Base-by-base conservation (phyloP, 2,888 invertebrate species). In the Drosophila antonietae region DNA sequence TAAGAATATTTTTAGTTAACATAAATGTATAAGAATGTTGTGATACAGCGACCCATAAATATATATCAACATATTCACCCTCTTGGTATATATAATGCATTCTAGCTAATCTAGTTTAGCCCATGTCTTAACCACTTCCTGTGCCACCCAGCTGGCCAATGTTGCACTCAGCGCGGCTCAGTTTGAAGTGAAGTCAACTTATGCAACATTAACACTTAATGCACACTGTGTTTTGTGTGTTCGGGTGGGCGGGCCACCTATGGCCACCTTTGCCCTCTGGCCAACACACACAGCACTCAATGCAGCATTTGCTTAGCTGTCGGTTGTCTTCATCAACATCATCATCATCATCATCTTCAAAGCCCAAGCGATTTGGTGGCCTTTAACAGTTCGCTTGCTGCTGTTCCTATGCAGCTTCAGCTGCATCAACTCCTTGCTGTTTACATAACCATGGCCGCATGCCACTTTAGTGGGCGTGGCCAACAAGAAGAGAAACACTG, bases 171-270 rank as follows among this genome's bases (percentile, higher is more conserved):
- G 39, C 51, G 47, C 41, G 41, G 52, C 51, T 55, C 47, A 47
- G 61, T 56, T 55, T 55, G 49, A 68, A 79, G 65, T 74, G 73
- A 69, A 80, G 66, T 61, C 62, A 72, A 51, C 63, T 78, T 77
- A 65, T 87, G 87, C 73, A 83, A 80, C 84, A 82, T 83, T 80
- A 84, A 87, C 82, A 83, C 87, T 84, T 78, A 69, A 70, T 78
- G 71, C 73, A 75, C 75, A 80, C 68, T 39, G 39, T 41, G 67
- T 65, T 53, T 70, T 66, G 49, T 52, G 65, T 55, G 28, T 62
- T 56, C 37, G 44, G 8, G n/a, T 18, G 59, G 37, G 59, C 7
- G 37, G 51, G 58, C 31, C 66, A 65, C 20, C 20, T 71, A 68
- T 55, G 15, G 57, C 62, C 76, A 81, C 86, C 82, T 81, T 83